Evolutionary conservation across 2,797 vertebrate species (phyloP).

Genomic region (Prionace glauca): DNA sequence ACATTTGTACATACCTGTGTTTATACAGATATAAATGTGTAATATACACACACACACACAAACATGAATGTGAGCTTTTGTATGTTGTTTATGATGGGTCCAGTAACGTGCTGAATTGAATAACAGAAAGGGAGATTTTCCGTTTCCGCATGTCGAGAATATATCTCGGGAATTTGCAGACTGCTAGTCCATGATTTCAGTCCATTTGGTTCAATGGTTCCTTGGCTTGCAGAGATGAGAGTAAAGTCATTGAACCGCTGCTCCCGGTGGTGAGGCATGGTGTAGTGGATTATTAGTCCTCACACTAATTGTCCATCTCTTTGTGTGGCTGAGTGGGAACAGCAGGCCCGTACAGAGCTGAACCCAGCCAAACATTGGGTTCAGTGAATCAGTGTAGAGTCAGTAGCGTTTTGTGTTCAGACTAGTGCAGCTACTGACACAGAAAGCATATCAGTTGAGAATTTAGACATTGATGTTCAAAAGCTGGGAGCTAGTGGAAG

Average conservation of each 20-base stretch:
- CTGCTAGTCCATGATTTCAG: not conserved
- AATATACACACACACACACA: not conserved
- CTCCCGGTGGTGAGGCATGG: not conserved
- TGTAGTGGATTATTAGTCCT: too few relatives aligned
- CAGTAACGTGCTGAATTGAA: not conserved
- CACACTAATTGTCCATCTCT: not conserved
- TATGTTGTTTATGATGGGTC: not conserved
- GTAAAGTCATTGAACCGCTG: not conserved
- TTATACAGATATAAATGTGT: not conserved
- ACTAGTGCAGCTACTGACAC: too few relatives aligned
- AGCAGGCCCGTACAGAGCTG: not conserved
- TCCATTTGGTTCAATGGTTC: not conserved
- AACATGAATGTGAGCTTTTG: not conserved
- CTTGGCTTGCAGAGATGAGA: not conserved
- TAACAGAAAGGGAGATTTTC: not conserved
- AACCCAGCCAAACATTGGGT: not conserved
- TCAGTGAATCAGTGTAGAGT: not conserved
- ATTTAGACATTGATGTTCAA: too few relatives aligned
- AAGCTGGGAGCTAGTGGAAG: too few relatives aligned
- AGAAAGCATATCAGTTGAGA: too few relatives aligned
- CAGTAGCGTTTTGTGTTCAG: too few relatives aligned
- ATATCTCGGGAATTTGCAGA: not conserved
- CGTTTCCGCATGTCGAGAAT: not conserved
- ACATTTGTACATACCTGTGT: too few relatives aligned
- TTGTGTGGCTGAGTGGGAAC: not conserved